Percentiles rank a stretch among this genome's conserved stretches.
Conservation (phyloP, 2,888 invertebrate species). For the Apomyelois bistriatella region DNA sequence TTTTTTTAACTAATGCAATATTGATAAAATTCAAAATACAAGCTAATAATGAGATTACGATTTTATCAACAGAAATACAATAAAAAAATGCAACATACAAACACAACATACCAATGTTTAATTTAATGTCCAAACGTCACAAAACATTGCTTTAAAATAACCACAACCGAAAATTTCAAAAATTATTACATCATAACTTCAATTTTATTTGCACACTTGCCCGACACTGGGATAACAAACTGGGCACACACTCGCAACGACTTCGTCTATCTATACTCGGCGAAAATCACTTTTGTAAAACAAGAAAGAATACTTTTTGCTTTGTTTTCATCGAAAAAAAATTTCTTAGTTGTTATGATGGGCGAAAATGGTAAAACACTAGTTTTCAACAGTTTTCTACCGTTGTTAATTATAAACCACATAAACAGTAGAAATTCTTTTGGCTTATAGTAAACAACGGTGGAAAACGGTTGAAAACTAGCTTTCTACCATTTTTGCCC, state of each 20-base stretch:
- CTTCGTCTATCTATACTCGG: conserved; percentile 1
- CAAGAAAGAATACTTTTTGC: not conserved
- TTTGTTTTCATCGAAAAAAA: not conserved
- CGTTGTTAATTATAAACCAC: too few species aligned
- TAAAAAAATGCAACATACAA: not conserved
- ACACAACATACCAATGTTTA: not conserved
- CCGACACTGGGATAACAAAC: conserved; percentile 18
- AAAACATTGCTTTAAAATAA: conserved; percentile 21
- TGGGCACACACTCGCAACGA: not conserved
- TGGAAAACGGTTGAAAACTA: too few species aligned
- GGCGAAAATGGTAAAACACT: too few species aligned
- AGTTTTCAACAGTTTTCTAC: too few species aligned
- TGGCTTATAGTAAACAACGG: too few species aligned
- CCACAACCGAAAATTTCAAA: conserved; percentile 48
- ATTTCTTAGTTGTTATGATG: not conserved
- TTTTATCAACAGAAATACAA: not conserved
- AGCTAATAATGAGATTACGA: not conserved
- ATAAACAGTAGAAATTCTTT: too few species aligned
- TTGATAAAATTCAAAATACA: not conserved
- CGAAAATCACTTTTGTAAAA: not conserved
- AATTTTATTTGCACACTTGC: conserved; percentile 45
- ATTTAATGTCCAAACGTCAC: conserved; percentile 8
- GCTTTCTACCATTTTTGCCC: too few species aligned
- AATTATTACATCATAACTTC: conserved; percentile 37
- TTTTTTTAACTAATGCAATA: too few species aligned